Evolutionary conservation across 2,113 vertebrate genomes (phyloP), one percentile per base, ranked within the genome.

Genomic region (Solea senegalensis): DNA sequence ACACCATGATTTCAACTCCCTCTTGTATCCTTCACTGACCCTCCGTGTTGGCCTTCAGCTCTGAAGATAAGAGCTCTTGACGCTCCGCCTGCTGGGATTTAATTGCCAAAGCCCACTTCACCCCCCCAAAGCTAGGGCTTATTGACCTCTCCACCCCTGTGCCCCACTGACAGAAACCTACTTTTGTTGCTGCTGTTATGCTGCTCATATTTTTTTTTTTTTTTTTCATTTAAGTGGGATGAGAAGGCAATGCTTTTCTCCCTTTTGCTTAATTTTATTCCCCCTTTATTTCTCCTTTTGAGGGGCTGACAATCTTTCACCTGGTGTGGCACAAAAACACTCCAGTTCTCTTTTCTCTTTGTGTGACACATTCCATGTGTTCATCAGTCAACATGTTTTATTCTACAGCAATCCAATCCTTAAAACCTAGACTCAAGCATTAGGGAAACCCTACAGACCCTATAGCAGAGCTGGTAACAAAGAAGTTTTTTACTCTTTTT

Each of bases 41-140:
- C 72, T 71, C 69, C 56, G 69, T 45, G 58, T 80, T 65, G 69
- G 85, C 78, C 79, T 89, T 84, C 52, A 64, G 74, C 69, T 86
- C 76, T 86, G 71, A 84, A 86, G 83, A 90, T 83, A 90, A 91
- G 81, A 65, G 71, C 89, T 89, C 88, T 88, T 90, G 83, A 91
- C 72, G 80, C 81, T 56, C 41, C 75, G 80, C 76, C 80, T 68
- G 83, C 80, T 13, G 81, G 84, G 78, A 85, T 88, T 89, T 92
- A 85, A 92, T 89, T 86, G 80, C 69, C 15, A 57, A 82, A 82
- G 58, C 72, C 81, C 69, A 72, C 83, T 85, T 85, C 72, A 82
- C 43, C 71, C 69, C 80, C 57, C 69, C 48, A 67, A 76, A 79
- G 71, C 84, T 48, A 50, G 78, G 66, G 58, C 81, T 79, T 75